Conservation (phyloP, 1,140 invertebrate species). For the Conopomorpha cramerella region DNA sequence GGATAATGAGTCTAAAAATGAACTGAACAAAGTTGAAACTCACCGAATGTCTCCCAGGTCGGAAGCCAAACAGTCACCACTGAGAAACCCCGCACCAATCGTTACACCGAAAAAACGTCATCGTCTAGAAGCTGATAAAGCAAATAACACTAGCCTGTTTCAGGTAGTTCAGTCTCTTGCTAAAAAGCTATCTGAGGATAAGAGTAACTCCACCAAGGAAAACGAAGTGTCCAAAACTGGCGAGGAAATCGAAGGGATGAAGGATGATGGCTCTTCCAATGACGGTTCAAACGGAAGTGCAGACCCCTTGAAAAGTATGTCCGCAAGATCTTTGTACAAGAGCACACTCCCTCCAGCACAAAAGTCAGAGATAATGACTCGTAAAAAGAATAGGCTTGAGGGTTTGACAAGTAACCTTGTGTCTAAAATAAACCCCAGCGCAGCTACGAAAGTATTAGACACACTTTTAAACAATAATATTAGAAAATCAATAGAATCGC, state of each 20-base stretch:
- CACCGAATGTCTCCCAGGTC: conserved; percentile 36
- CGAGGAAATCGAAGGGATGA: too few relatives aligned
- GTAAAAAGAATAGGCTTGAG: conserved; percentile 64
- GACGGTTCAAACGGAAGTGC: conserved; percentile 20
- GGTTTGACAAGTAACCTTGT: conserved; percentile 60
- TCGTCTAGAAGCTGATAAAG: conserved; percentile 51
- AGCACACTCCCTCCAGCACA: conserved; percentile 44
- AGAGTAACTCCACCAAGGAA: conserved; percentile 10
- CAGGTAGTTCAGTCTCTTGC: conserved; percentile 53
- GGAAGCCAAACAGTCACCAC: conserved; percentile 37
- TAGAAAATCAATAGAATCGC: conserved; percentile 56
- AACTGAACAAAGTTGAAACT: conserved; percentile 29
- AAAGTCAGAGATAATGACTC: conserved; percentile 60
- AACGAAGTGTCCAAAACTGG: conserved; percentile 20
- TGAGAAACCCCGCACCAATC: conserved; percentile 42
- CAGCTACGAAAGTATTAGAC: conserved; percentile 55
- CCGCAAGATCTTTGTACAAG: conserved; percentile 45
- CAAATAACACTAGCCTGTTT: conserved; percentile 39
- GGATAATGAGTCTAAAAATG: conserved; percentile 31
- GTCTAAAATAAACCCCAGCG: conserved; percentile 58
- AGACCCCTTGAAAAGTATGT: conserved; percentile 48
- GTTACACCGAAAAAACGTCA: conserved; percentile 64
- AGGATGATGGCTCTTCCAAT: conserved; percentile 20
- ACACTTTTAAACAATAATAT: conserved; percentile 57
- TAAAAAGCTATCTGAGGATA: conserved; percentile 54